These are phyloP conservation scores for Drosophila tanythrix DNA, from an alignment of 2,888 invertebrate genomes.

Conservation along the genomic window DNA sequence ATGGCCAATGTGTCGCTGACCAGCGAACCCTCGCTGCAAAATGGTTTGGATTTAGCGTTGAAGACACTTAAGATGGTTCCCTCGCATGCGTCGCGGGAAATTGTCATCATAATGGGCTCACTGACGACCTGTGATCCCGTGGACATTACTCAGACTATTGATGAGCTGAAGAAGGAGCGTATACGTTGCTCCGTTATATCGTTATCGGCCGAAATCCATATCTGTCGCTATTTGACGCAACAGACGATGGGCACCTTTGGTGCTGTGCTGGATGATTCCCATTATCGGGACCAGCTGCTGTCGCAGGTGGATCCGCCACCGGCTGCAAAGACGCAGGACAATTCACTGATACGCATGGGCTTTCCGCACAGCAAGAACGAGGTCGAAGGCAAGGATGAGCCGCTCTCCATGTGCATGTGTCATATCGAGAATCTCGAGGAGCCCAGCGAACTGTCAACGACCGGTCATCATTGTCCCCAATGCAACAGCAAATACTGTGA, in stretches of 20 bases:
- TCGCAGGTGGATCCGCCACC: constrained; percentile 90
- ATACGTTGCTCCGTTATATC: constrained; percentile 98
- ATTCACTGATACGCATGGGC: constrained; percentile 97
- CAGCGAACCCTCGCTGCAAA: constrained; percentile 98
- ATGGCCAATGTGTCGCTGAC: constrained; percentile 89
- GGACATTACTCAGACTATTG: constrained; percentile 94
- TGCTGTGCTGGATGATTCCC: constrained; percentile 93
- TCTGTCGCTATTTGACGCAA: constrained; percentile 93
- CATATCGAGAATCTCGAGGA: constrained; percentile 92
- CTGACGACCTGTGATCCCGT: constrained; percentile 98
- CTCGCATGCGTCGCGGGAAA: constrained; percentile 96
- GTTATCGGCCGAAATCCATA: constrained; percentile 96
- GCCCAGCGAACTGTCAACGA: constrained; percentile 89
- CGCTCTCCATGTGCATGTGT: constrained; percentile 96
- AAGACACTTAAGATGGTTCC: constrained; percentile 95
- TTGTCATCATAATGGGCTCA: constrained; percentile 96
- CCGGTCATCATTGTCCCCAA: constrained; percentile 96
- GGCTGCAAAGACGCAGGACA: constrained; percentile 89
- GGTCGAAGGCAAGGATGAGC: constrained; percentile 87
- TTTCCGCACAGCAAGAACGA: constrained; percentile 93
- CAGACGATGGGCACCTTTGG: constrained; percentile 95
- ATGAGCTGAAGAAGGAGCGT: constrained; percentile 90
- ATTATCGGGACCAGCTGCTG: constrained; percentile 88
- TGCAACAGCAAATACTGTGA: constrained; percentile 99
- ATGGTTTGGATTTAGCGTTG: constrained; percentile 95